Conservation (phyloP, 2,888 invertebrate genomes). For the Sialis lutaria region DNA sequence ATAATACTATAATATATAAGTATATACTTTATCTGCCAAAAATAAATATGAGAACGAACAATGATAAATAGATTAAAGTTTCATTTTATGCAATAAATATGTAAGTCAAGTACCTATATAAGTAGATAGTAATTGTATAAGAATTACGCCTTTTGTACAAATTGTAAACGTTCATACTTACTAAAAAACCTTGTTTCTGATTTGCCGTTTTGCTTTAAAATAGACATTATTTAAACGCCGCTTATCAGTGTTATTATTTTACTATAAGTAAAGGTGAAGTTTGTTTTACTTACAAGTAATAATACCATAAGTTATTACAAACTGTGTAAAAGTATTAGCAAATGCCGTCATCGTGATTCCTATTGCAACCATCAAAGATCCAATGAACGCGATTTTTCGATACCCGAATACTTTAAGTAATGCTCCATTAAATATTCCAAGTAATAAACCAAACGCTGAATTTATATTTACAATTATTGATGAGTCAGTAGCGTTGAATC, state of each 20-base stretch:
- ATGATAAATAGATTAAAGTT: no score
- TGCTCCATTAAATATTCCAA: conserved; percentile 47
- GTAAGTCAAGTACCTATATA: no score
- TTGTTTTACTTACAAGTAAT: conserved; percentile 42
- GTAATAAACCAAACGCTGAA: conserved; percentile 46
- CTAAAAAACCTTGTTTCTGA: background rate
- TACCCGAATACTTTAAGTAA: conserved; percentile 41
- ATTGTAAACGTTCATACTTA: no score
- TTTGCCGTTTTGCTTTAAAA: background rate
- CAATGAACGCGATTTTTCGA: conserved; percentile 41
- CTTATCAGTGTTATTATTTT: no score
- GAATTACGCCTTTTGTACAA: no score
- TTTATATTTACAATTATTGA: conserved; percentile 46
- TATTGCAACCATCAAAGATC: conserved; percentile 31
- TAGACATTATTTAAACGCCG: no score
- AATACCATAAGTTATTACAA: conserved; percentile 47
- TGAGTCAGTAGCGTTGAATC: conserved; percentile 39
- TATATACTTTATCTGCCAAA: no score
- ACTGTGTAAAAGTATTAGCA: conserved; percentile 34
- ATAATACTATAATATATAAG: no score
- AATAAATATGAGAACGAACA: no score
- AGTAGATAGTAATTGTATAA: no score
- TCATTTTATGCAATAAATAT: no score
- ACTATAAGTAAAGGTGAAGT: no score
- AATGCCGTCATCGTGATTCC: conserved; percentile 41